Base-by-base conservation (phyloP, 1,140 invertebrate species). In the Lerema accius region DNA sequence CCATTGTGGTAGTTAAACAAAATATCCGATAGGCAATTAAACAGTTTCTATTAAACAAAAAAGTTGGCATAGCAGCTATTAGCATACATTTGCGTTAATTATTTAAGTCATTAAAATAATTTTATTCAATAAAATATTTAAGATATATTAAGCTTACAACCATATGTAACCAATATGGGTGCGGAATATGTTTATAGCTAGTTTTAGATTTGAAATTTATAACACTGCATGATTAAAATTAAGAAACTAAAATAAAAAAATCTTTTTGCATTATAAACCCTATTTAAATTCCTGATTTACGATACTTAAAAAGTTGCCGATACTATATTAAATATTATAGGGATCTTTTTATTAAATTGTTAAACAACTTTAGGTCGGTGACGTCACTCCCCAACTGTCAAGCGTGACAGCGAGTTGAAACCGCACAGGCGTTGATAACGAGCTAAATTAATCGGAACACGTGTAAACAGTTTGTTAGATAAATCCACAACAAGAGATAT, bases 381-480 rank as follows among this genome's bases (percentile, higher is more conserved):
- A 53, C 42, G 42, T 63, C 42, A 53, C 23, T 32, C 15, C 28
- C 23, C 43, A 53, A 60, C 65, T 78, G 75, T 77, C 76, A 73
- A 23, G 15, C 70, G 61, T 78, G 73, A 83, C 74, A 78, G 76
- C 19, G 19, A 80, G 69, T 65, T 80, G 66, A 80, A 67, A 71
- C 68, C 62, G 69, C 68, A 75, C 65, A 76, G 68, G 68, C 73
- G 67, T 73, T 76, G 82, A 88, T 88, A 88, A 86, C 73, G 69
- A 79, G 74, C 76, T 81, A 72, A 86, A 86, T 89, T 86, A 87
- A 88, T 84, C 70, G 73, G 60, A 79, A 83, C 86, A 89, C 84
- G 80, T 89, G 84, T 86, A 84, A 85, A 86, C 82, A 82, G 72
- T 82, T 80, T 82, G 77, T 84, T 79, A 81, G 85, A 85, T 86